Evolutionary conservation across 2,797 vertebrate species (phyloP), one percentile per base, ranked within the genome.

Genomic region (Fundulus diaphanus): DNA sequence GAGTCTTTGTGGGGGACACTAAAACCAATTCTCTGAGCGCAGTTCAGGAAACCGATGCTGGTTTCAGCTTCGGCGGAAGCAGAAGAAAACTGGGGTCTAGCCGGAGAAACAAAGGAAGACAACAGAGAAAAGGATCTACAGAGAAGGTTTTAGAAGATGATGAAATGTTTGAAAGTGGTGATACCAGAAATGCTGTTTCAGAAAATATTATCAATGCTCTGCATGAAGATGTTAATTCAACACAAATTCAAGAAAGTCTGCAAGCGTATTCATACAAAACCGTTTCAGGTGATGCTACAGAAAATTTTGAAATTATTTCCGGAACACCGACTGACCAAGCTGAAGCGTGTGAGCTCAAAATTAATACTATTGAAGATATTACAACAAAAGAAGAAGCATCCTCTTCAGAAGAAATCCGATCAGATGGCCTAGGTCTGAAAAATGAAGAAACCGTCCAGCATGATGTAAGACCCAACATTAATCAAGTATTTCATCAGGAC

Each of bases 71-170:
- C 52, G 52, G 46, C 5, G 52, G 54, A 16, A 70, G 35, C 40
- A 73, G 16, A 48, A 79, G 40, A 54, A 69, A 70, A 54, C 24
- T 70, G 16, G 56, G 67, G 16, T 70, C 72, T 1, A 61, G 56
- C 1, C 67, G 40, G 18, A 63, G 29, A 74, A 54, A 74, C 16
- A 74, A 74, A 54, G 48, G 18, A 70, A 52, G n/a, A 18, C 48
- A 54, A 4, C 20, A 2, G 29, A 33, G 49, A 37, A 46, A 70
- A 65, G 52, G 40, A 29, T 20, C 48, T 65, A 7, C 7, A 31
- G 46, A 44, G 12, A 37, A 72, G 8, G 16, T 8, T 72, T 70
- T 56, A 31, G 49, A 37, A 12, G 12, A 0, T 40, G 70, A 42
- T 31, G n/a, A 51, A 49, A 22, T n/a, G n/a, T 1, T 16, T 31